These are phyloP conservation scores for Caenorhabditis latens DNA, from an alignment of 1,140 invertebrate genomes.

Conservation along the genomic window DNA sequence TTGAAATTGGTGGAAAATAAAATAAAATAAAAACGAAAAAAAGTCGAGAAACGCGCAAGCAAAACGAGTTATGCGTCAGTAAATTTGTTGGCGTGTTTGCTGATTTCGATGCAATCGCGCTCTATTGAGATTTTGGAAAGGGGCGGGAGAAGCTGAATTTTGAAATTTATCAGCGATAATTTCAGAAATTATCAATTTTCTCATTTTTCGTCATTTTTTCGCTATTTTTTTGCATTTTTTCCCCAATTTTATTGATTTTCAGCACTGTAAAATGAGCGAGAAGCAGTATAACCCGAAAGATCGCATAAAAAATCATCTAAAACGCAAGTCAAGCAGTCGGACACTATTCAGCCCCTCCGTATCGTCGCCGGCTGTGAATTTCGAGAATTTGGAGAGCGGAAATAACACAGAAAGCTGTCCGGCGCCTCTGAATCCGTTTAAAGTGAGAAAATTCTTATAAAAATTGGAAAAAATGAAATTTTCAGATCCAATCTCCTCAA, in stretches of 20 bases:
- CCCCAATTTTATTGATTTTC: not conserved
- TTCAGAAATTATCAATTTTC: not conserved
- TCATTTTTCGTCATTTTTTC: not conserved
- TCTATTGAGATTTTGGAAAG: not conserved
- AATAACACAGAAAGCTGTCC: constrained; percentile 5
- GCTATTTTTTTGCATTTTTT: not conserved
- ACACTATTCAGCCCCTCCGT: not conserved
- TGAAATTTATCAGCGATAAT: not conserved
- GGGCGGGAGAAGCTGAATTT: constrained; percentile 4
- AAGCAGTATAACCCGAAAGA: not conserved
- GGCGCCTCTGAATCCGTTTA: not conserved
- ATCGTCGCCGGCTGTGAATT: not conserved
- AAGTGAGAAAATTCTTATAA: not conserved
- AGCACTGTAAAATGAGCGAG: not conserved
- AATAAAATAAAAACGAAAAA: not conserved
- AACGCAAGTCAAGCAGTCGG: constrained; percentile 1
- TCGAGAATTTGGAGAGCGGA: too few relatives aligned
- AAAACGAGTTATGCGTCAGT: not conserved
- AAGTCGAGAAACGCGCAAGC: not conserved
- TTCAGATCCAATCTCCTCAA: not conserved
- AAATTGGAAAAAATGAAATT: too few relatives aligned
- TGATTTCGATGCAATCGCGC: not conserved
- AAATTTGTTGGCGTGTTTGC: not conserved
- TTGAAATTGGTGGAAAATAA: not conserved
- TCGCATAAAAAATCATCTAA: not conserved